Percentiles rank a stretch among this genome's conserved stretches.
Evolutionary conservation across 2,797 vertebrate species (phyloP).

Genomic region (Silurus aristotelis): DNA sequence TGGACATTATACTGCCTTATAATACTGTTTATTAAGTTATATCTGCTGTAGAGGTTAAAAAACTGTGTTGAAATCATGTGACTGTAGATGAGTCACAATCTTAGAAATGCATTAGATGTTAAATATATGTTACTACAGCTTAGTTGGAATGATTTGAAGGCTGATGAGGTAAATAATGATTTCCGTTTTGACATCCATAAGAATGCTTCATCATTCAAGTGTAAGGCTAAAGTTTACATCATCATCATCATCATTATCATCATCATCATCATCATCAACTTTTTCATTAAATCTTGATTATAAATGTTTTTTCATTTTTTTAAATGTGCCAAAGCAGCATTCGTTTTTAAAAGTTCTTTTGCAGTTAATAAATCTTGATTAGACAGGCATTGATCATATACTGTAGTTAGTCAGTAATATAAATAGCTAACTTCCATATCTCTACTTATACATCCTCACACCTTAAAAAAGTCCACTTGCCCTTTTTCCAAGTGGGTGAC

Average conservation of each 20-base stretch:
- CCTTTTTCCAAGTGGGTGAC: slow-evolving; percentile 10
- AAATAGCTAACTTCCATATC: slow-evolving; percentile 50
- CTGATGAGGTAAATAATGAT: neutral
- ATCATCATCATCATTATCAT: neutral
- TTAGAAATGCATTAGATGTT: neutral
- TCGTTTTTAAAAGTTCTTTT: neutral
- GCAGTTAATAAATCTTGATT: neutral
- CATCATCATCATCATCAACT: too few species aligned
- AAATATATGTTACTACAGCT: neutral
- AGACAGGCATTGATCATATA: slow-evolving; percentile 21
- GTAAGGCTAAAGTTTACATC: neutral
- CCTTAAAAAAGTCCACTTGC: slow-evolving; percentile 23
- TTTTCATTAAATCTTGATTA: neutral
- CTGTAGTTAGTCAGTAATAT: slow-evolving; percentile 57
- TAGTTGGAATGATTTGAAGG: neutral
- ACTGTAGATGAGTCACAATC: neutral
- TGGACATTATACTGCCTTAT: neutral
- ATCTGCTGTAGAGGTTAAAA: neutral
- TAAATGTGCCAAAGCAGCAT: neutral
- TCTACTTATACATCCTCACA: slow-evolving; percentile 63
- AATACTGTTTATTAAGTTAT: neutral
- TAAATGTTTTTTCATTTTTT: neutral
- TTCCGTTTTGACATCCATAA: neutral
- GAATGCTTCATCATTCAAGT: neutral
- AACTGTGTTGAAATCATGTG: neutral